Conservation (phyloP, 2,797 vertebrate genomes). For the Hipposideros larvatus region DNA sequence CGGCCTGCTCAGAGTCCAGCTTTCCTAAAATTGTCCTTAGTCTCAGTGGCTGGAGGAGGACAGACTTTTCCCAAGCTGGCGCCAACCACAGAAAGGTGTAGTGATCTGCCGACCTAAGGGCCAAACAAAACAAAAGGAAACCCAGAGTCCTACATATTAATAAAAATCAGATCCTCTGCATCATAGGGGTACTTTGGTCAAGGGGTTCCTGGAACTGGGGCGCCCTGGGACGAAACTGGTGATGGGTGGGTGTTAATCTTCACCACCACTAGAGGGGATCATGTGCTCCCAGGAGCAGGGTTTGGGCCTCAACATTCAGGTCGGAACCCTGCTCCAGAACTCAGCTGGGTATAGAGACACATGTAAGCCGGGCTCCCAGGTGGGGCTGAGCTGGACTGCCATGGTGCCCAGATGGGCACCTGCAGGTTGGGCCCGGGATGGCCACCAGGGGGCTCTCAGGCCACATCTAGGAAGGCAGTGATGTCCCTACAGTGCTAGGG, state of each 20-base stretch:
- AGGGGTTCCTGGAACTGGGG: not conserved
- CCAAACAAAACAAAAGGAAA: not conserved
- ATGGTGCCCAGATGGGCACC: conserved; percentile 54
- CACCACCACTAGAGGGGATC: too few species aligned
- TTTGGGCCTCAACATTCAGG: conserved; percentile 59
- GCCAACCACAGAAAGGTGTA: not conserved
- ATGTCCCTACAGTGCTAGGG: not conserved
- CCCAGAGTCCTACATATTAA: not conserved
- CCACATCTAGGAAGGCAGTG: not conserved
- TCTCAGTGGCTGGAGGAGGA: not conserved
- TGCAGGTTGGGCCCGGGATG: not conserved
- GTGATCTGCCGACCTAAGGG: not conserved
- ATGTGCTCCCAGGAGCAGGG: not conserved
- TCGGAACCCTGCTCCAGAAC: conserved; percentile 55
- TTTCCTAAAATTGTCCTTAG: not conserved
- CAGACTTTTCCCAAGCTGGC: not conserved
- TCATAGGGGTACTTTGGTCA: not conserved
- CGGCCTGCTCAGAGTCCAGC: not conserved
- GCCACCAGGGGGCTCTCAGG: not conserved
- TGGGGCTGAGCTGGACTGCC: conserved; percentile 70
- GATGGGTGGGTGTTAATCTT: not conserved
- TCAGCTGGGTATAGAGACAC: conserved; percentile 18
- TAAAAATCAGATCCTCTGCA: not conserved
- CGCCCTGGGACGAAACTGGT: not conserved
- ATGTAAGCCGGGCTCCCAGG: conserved; percentile 22